Evolutionary conservation across 2,888 invertebrate genomes (phyloP), one percentile per base, ranked within the genome.

Genomic region (Sinentomon sp.): DNA sequence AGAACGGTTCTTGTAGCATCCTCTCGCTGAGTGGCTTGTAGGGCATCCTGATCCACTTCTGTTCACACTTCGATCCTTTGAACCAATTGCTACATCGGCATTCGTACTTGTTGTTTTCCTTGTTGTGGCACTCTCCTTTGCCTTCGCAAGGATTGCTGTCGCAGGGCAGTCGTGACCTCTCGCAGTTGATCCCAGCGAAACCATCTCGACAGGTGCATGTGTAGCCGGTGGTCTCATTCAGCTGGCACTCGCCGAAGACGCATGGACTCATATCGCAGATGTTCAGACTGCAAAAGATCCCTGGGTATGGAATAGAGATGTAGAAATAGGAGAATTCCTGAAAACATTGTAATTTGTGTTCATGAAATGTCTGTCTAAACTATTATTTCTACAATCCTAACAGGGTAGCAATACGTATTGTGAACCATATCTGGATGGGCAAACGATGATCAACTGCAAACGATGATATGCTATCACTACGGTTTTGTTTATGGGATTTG

Each of bases 1-100:
- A 80, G 53, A 82, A 80, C 0, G 80, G 80, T 50, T 80, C 78
- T 44, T 76, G 72, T 19, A 80, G 57, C 71, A 82, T 74, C 17
- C 75, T 58, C 43, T 76, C 67, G 7, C 76, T 74, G 13, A 78
- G 56, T 4, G 68, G 68, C 44, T 66, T 68, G 50, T 64, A 68
- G 2, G 68, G 67, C 36, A 70, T 68, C 44, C 68, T 65, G 41
- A 67, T 59, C 55, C 68, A 66, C 25, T 64, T 55, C 32, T 58
- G 55, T 52, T 76, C 74, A 47, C 77, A 77, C 40, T 66, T 62
- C 44, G 54, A 49, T 29, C 63, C 62, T 54, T 53, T 2, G 36
- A 37, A 31, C 51, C 51, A 30, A 20, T 21, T 19, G 19, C 14
- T n/a, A 23, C 78, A 64, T 42, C 63, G 60, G 48, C 78, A 77